Evolutionary conservation across 2,888 invertebrate species (phyloP), one percentile per base, ranked within the genome.

Genomic region (Dasysyrphus tricinctus): DNA sequence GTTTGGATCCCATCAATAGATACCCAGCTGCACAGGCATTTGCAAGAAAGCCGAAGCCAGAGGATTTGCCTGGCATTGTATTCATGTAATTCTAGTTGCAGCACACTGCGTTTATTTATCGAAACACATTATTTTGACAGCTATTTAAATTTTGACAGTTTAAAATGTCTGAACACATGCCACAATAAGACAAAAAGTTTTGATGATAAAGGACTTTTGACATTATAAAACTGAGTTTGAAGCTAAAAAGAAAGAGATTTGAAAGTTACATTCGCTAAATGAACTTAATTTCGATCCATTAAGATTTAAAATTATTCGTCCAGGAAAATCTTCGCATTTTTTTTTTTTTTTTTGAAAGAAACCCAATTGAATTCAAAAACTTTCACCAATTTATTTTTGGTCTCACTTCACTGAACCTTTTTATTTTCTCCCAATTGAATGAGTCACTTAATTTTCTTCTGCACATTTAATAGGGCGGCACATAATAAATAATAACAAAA

Each of bases 301-400:
- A 19, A 61, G 24, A 24, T 12, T n/a, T 24, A 9, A 42, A 24
- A 39, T 59, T 24, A 3, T 59, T 57, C 5, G n/a, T 5, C 12
- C 2, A 11, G 2, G 2, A 5, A 11, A 3, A 19, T 1, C 2
- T 4, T 0, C 19, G 49, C 19, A 24, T 12, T 24, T 14, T 14
- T 14, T 29, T 29, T 14, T 29, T 29, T 7, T 24, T 29, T 54
- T 54, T 24, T 47, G 8, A 16, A 16, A 47, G 47, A 19, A 57
- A 29, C 3, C 39, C 47, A 56, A 34, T 29, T 9, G 56, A 34
- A 34, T 24, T 24, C 29, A 29, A 2, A 42, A 69, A 69, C 85
- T 80, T 85, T 85, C 80, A 65, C 85, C 85, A 77, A 85, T 85
- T 24, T 77, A 80, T 51, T 49, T 69, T 67, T 37, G 11, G 59